phyloP scores from a whole-genome alignment of 2,888 invertebrate genomes.

The Autographa gamma region DNA sequence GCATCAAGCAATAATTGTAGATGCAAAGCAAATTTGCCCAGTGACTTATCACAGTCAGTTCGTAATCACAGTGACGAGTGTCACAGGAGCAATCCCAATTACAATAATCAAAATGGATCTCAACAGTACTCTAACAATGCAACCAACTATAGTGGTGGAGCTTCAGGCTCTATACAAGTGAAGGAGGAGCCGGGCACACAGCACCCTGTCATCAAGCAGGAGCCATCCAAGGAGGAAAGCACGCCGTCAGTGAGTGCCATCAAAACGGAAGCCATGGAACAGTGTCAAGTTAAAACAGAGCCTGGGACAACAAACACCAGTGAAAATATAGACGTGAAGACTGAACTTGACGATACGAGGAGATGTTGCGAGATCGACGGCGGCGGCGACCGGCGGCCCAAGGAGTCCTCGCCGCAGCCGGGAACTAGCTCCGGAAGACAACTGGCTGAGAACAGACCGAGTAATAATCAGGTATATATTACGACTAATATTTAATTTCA shows the following conservation, averaged over 20 bases:
- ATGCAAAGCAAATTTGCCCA: constrained; percentile 50
- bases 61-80: constrained; percentile 61
- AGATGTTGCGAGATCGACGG: constrained; percentile 66
- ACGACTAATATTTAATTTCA: neutral
- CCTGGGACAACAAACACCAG: constrained; percentile 57
- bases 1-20: constrained; percentile 53
- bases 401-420: constrained; percentile 77
- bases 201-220: constrained; percentile 70
- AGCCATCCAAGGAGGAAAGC: constrained; percentile 54
- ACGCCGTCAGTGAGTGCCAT: constrained; percentile 55
- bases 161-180: constrained; percentile 62
- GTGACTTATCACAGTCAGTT: constrained; percentile 34
- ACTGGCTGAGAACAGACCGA: constrained; percentile 32
- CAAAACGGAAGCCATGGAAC: constrained; percentile 68
- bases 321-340: constrained; percentile 71
- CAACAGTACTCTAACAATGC: constrained; percentile 62
- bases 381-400: constrained; percentile 68
- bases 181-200: constrained; percentile 75
- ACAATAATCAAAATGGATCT: constrained; percentile 64
- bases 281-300: constrained; percentile 71
- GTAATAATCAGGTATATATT: constrained; percentile 47
- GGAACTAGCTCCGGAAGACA: constrained; percentile 76
- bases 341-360: constrained; percentile 61
- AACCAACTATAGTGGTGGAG: constrained; percentile 43
- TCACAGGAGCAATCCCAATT: constrained; percentile 61